Evolutionary conservation across 2,797 vertebrate genomes (phyloP), one percentile per base, ranked within the genome.

Genomic region (Parotocinclus haroldoi): DNA sequence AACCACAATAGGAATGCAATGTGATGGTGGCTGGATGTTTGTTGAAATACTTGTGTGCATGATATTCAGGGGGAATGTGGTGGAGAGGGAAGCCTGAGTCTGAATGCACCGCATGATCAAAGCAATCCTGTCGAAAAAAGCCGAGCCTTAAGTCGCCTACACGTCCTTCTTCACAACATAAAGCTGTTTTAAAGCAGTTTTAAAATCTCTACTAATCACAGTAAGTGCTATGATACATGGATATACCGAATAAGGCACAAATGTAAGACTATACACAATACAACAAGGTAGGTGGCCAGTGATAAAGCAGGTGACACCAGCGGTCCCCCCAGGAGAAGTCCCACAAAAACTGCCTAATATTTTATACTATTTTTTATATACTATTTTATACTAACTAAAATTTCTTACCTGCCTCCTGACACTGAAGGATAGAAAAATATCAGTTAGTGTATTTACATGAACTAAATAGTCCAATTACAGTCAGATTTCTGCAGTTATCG

Each of bases 361-460:
- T n/a, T n/a, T n/a, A n/a, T n/a, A n/a, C n/a, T n/a, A n/a, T n/a
- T n/a, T n/a, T n/a, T n/a, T n/a, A n/a, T n/a, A n/a, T n/a, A n/a
- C n/a, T n/a, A n/a, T n/a, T n/a, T n/a, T n/a, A n/a, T n/a, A n/a
- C n/a, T n/a, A n/a, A n/a, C n/a, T n/a, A n/a, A 76, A 79, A 86
- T 89, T 86, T 86, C 87, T 86, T 89, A 89, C 85, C 66, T 63
- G 51, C 50, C 67, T 63, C 60, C 49, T 54, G 71, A 46, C 56
- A 63, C 69, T 61, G 66, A 46, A 55, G 54, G 10, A 63, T 52
- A 62, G 56, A 55, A 65, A 68, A 65, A 59, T 68, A 44, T 19
- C 60, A 58, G 46, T 36, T 56, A 9, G 65, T 9, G 27, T 58
- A 3, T 27, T 50, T 16, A 50, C 7, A 50, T 9, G 7, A 8